Evolutionary conservation across 2,888 invertebrate genomes (phyloP), one percentile per base, ranked within the genome.

Genomic region (Drosophila hawaiiensis): DNA sequence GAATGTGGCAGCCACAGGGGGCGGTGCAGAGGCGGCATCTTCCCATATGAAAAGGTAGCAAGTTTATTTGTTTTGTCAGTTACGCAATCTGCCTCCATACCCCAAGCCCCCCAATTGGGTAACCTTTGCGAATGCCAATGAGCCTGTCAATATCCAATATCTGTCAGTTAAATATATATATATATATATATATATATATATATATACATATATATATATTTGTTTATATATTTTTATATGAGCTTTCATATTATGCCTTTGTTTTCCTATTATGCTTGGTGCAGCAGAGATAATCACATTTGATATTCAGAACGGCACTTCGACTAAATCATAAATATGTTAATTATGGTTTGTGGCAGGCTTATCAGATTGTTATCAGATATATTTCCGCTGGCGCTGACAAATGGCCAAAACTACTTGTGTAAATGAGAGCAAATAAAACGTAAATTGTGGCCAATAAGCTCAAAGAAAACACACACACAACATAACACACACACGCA

Each of bases 21-120:
- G 16, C 31, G 25, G 33, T 19, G 59, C 39, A 19, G 55, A 33
- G 25, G 28, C 25, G n/a, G 43, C 22, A 47, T 43, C 31, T 19
- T 14, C 6, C 64, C 63, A 70, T 69, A 68, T 68, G 69, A 68
- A 70, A 64, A 58, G 66, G 43, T 49, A 81, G 69, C 70, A 62
- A 80, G 78, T 84, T 84, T 84, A 82, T 87, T 84, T 84, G 74
- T 80, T 78, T 78, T 82, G 69, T 68, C 84, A 84, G 77, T 64
- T 75, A 65, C 76, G 67, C 63, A 77, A 58, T 6, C 31, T 29
- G 19, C 31, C 16, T 2, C n/a, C 9, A 25, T 25, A 25, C 4
- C 22, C 22, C 22, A 47, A 4, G n/a, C 9, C 7, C n/a, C 33
- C 19, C 31, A 31, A 33, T 33, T 41, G 29, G 28, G 16, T 25